Evolutionary conservation across 2,797 vertebrate genomes (phyloP).

Genomic region (Phataginus tricuspis): DNA sequence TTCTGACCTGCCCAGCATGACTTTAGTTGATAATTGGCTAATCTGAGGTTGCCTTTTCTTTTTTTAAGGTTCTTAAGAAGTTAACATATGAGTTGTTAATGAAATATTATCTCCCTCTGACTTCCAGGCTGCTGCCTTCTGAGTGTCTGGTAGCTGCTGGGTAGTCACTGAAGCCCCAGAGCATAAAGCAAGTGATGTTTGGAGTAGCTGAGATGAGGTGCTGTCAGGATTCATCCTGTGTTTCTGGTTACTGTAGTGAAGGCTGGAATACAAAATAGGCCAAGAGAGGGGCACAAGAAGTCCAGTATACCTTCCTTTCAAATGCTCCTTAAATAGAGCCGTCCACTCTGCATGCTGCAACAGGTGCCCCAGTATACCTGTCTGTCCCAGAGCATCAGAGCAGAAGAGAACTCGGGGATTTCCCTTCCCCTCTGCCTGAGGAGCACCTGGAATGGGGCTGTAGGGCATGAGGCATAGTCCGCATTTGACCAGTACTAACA

Average conservation of each 20-base stretch:
- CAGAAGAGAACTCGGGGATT: background rate
- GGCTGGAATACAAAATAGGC: background rate
- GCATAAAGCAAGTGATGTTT: background rate
- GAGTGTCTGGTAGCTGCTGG: background rate
- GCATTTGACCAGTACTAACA: background rate
- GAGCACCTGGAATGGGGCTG: too few relatives aligned
- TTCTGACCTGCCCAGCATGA: background rate
- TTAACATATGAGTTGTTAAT: background rate
- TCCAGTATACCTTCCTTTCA: background rate
- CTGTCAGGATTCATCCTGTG: background rate
- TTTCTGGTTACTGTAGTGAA: background rate
- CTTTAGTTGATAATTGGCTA: background rate
- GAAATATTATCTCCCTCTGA: background rate
- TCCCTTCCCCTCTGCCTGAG: background rate
- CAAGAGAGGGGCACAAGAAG: background rate
- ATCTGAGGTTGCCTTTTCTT: background rate
- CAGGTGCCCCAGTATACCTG: background rate
- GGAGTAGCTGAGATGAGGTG: background rate
- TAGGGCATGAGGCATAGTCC: too few relatives aligned
- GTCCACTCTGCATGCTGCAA: background rate
- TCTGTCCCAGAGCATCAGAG: background rate
- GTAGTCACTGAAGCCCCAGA: background rate
- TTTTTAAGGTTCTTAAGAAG: constrained; percentile 21
- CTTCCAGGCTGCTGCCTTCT: background rate
- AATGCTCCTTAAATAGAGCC: background rate